Base-by-base conservation (phyloP, 1,140 invertebrate genomes). In the Drosophila parabipectinata region DNA sequence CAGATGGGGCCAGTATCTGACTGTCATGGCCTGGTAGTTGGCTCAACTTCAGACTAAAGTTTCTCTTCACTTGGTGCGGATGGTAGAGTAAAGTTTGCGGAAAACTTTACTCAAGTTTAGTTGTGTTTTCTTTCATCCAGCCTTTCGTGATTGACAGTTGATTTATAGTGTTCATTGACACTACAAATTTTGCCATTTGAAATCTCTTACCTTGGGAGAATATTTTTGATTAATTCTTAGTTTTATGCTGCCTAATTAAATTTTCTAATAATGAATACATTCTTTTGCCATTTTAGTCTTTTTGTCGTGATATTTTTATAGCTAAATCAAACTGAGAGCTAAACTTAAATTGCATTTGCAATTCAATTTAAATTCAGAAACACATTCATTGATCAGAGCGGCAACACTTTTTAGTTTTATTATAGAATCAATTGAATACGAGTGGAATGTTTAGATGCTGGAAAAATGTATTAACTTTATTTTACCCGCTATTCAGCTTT, bases 71-170 rank as follows among this genome's bases (percentile, higher is more conserved):
- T 50, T 15, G 12, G 24, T 10, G 39, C n/a, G 24, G 15, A 57
- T 44, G 48, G 37, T 34, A 34, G 39, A 53, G 30, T 37, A 57
- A 69, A 69, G 63, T 69, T 69, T 68, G 15, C 18, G 9, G 14
- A 48, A 41, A 69, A 68, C 44, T 69, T 69, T 56, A 56, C 48
- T 39, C 32, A 57, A 68, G 63, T 69, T 56, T 68, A 39, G 51
- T 30, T 48, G 4, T 50, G 51, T 69, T 69, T 68, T 45, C 63
- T 68, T 69, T 69, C 47, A 57, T 48, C 69, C 34, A 69, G 63
- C 32, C 48, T 48, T 48, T 48, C 51, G 30, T 68, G 66, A 69
- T 69, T 69, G 64, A 69, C 66, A 69, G 63, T 57, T 69, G 66
- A 69, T 69, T 56, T 69, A 68, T 68, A 57, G 51, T 37, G 44